Evolutionary conservation across 2,797 vertebrate species (phyloP).

Genomic region (Paguma larvata): DNA sequence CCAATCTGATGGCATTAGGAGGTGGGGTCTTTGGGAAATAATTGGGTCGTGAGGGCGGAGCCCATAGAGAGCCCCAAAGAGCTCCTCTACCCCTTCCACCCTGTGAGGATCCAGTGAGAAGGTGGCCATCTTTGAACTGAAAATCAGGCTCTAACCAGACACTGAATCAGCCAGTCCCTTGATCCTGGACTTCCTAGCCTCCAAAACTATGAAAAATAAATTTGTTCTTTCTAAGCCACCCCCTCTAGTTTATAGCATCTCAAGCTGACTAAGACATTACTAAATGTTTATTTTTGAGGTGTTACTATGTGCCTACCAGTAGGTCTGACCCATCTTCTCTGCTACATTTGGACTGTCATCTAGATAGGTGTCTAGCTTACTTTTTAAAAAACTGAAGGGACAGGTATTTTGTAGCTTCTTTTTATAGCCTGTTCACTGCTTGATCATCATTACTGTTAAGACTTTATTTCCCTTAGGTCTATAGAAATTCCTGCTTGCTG

Average conservation of each 20-base stretch:
- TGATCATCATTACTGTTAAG: neutral
- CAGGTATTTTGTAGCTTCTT: conserved; percentile 20
- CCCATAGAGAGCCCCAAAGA: neutral
- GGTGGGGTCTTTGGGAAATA: neutral
- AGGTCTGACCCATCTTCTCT: neutral
- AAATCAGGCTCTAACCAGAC: neutral
- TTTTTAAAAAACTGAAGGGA: neutral
- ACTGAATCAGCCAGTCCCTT: neutral
- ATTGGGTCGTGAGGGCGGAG: neutral
- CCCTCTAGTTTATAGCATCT: neutral
- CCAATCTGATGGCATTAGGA: neutral
- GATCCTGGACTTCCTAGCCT: neutral
- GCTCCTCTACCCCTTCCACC: neutral
- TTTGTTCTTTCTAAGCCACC: neutral
- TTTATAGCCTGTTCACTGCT: neutral
- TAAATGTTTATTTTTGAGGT: neutral
- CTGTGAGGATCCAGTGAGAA: neutral
- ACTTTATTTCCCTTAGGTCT: neutral
- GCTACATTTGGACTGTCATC: neutral
- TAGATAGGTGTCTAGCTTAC: neutral
- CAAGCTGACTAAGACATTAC: neutral
- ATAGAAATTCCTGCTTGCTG: conserved; percentile 32
- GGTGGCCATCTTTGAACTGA: no score
- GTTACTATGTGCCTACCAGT: neutral
- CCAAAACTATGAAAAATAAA: neutral